phyloP scores from a whole-genome alignment of 1,140 invertebrate species.

The Carposina sasakii region DNA sequence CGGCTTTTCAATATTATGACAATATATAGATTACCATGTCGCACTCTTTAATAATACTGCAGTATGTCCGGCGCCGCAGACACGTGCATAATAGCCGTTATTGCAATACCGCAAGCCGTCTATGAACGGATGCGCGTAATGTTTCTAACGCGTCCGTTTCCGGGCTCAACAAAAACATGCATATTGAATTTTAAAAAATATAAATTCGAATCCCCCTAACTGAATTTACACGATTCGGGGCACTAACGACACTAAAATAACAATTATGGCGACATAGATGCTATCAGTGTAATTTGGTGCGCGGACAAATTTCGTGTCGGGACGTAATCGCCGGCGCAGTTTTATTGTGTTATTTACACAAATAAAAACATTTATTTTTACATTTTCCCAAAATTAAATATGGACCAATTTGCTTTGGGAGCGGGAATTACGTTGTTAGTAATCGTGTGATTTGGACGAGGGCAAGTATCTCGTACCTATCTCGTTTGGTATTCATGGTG shows the following conservation, averaged over 20 bases:
- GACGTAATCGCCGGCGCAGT: conserved; percentile 46
- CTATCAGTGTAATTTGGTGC: conserved; percentile 62
- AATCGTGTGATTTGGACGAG: conserved; percentile 41
- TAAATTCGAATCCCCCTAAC: conserved; percentile 55
- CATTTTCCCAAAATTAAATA: conserved; percentile 72
- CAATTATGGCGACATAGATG: conserved; percentile 65
- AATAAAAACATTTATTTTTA: conserved; percentile 72
- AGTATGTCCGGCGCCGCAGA: conserved; percentile 15
- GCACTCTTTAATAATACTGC: conserved; percentile 21
- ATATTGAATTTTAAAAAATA: conserved; percentile 47
- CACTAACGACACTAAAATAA: conserved; percentile 64
- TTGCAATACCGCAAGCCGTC: conserved; percentile 45
- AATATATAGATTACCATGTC: no score
- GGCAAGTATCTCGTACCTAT: conserved; percentile 21
- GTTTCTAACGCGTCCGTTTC: conserved; percentile 60
- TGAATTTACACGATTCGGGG: conserved; percentile 62
- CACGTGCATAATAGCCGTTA: conserved; percentile 30
- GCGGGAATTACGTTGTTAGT: conserved; percentile 54
- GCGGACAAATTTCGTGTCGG: conserved; percentile 52
- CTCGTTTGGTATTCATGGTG: conserved; percentile 21
- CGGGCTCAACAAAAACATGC: conserved; percentile 36
- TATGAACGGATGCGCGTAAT: conserved; percentile 55
- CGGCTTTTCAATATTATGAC: no score
- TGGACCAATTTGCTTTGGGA: conserved; percentile 51
- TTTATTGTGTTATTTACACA: conserved; percentile 72